Conservation (phyloP, 2,888 invertebrate species). For the Ormia ochracea region DNA sequence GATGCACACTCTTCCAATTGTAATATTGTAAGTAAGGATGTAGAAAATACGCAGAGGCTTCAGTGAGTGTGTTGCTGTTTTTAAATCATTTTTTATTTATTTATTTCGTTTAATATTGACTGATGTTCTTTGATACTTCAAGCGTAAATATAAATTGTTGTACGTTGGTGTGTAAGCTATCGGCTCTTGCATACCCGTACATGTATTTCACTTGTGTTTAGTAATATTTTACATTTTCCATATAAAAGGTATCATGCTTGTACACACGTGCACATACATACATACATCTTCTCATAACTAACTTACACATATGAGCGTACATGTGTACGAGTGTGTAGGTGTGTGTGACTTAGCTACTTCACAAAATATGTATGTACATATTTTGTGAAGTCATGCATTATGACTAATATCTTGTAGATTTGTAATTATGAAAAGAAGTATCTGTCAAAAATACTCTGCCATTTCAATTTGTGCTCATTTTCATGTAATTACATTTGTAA, state of each 20-base stretch:
- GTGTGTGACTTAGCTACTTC: no score
- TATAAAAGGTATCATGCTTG: no score
- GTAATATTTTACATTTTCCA: constrained; percentile 6
- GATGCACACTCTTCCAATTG: background rate
- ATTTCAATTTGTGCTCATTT: no score
- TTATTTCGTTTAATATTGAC: background rate
- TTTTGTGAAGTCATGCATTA: no score
- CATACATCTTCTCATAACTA: no score
- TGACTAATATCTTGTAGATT: no score
- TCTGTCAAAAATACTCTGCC: no score
- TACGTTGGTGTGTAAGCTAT: background rate
- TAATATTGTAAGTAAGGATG: constrained; percentile 12
- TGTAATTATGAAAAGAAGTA: no score
- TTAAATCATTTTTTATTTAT: background rate
- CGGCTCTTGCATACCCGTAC: background rate
- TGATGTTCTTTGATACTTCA: constrained; percentile 43
- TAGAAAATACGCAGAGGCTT: background rate
- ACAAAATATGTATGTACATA: no score
- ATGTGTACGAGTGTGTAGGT: no score
- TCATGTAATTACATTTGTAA: no score
- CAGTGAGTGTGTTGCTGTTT: background rate
- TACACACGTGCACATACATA: background rate
- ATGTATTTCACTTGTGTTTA: background rate
- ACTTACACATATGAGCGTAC: no score
- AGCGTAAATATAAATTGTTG: constrained; percentile 23